Evolutionary conservation across 92 coral and sea anemone species (phyloP).

Genomic region (Pocillopora meandrina): DNA sequence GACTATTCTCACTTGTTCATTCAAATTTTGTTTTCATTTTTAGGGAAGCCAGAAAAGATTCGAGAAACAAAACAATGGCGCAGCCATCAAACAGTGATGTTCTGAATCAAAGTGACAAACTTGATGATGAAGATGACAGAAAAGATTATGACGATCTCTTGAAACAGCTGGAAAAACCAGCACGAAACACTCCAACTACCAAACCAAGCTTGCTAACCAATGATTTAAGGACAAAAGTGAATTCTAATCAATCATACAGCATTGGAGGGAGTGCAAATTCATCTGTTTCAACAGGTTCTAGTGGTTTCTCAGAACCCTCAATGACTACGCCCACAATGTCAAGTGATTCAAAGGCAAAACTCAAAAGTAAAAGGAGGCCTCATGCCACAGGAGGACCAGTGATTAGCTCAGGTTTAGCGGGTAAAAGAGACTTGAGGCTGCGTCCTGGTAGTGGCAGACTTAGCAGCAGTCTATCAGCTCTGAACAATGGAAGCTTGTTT

Average conservation of each 20-base stretch:
- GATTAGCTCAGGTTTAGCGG: slow-evolving; percentile 62
- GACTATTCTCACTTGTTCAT: neutral
- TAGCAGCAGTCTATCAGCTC: neutral
- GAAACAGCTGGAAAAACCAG: slow-evolving; percentile 63
- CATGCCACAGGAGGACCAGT: slow-evolving; percentile 60
- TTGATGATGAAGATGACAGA: slow-evolving; percentile 15
- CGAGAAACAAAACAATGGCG: slow-evolving; percentile 26
- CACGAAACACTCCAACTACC: neutral
- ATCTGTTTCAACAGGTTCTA: neutral
- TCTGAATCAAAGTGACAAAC: neutral
- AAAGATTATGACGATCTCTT: slow-evolving; percentile 71
- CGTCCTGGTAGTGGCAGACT: slow-evolving; percentile 38
- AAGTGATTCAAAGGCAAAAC: slow-evolving; percentile 10
- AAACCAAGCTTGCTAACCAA: slow-evolving; percentile 10
- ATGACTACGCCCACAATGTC: neutral
- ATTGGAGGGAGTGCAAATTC: neutral
- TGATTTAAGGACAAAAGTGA: neutral
- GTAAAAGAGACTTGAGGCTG: slow-evolving; percentile 21
- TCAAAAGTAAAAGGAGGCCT: slow-evolving; percentile 39
- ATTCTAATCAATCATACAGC: neutral
- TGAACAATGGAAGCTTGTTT: slow-evolving; percentile 28
- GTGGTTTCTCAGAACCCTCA: neutral
- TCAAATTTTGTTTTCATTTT: neutral
- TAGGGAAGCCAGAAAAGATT: slow-evolving; percentile 34
- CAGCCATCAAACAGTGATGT: slow-evolving; percentile 18